Conservation (phyloP, 2,113 vertebrate genomes). For the Polypterus bichir region DNA sequence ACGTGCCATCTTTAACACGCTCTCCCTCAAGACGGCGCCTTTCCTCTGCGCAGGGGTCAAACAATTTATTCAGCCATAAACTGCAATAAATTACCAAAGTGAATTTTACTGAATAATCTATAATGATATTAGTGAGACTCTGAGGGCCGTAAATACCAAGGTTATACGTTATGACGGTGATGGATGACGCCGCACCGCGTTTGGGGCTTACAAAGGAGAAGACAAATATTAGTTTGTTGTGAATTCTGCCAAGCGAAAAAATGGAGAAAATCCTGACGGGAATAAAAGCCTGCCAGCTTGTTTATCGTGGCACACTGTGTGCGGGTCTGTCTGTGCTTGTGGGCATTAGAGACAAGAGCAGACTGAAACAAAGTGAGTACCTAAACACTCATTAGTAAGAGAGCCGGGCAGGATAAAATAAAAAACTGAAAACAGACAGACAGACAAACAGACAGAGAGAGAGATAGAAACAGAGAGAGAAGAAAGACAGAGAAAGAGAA, state of each 20-base stretch:
- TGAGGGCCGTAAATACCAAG: conserved; percentile 42
- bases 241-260: neutral
- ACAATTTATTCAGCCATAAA: conserved; percentile 51
- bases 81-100: conserved; percentile 46
- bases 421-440: no score
- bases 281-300: no score
- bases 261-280: no score
- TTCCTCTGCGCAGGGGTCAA: conserved; percentile 41
- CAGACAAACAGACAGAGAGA: no score
- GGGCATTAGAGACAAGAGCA: no score
- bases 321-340: no score
- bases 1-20: conserved; percentile 27
- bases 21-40: conserved; percentile 22
- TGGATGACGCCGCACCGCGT: conserved; percentile 23
- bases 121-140: conserved; percentile 40
- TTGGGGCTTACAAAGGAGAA: neutral
- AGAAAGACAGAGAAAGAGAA: no score
- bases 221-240: neutral
- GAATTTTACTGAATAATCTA: conserved; percentile 61
- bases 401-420: no score
- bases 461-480: no score
- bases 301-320: no score
- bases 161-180: conserved; percentile 26
- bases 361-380: no score
- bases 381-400: no score